Base-by-base conservation (phyloP, 2,888 invertebrate genomes). In the Leucoptera coffeella region DNA sequence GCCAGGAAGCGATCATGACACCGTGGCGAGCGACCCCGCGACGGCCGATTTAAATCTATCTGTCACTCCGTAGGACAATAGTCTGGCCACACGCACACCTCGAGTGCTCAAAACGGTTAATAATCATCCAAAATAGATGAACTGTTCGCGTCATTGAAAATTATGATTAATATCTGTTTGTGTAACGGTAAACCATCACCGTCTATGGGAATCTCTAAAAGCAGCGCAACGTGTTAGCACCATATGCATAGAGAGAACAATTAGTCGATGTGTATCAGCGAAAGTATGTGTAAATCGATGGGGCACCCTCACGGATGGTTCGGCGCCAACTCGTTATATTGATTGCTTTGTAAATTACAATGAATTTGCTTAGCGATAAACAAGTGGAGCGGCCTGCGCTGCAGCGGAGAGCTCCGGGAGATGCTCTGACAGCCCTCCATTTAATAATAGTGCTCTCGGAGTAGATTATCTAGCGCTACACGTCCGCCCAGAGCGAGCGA, bases 81-180 rank as follows among this genome's bases (percentile, higher is more conserved):
- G 35, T 40, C 22, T 45, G 62, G 48, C 64, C 65, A 64, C 67
- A 64, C 67, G 52, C 62, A 59, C 50, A 39, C 39, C 45, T 47
- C 53, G 45, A 47, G 50, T 50, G 45, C 42, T 47, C 50, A 53
- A 58, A 61, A 56, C 43, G 50, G 51, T 52, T 67, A 65, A 67
- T 67, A 61, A 62, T 65, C 53, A 67, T 67, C 55, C 49, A 47
- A 53, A 53, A 57, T 52, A 53, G 48, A 56, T 49, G 59, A 59
- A 46, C 45, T 45, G 51, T 48, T 45, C 44, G 48, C 50, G 57
- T 59, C 61, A 64, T 59, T 62, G 61, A 58, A 65, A 67, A 69
- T 67, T 67, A 65, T 69, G 67, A 69, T 69, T 69, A 67, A 69
- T 67, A 67, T 65, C 64, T 55, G 56, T 61, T 61, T 60, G 54